Base-by-base conservation (phyloP, 64 coral and sea anemone genomes). In the Porites australiensis region DNA sequence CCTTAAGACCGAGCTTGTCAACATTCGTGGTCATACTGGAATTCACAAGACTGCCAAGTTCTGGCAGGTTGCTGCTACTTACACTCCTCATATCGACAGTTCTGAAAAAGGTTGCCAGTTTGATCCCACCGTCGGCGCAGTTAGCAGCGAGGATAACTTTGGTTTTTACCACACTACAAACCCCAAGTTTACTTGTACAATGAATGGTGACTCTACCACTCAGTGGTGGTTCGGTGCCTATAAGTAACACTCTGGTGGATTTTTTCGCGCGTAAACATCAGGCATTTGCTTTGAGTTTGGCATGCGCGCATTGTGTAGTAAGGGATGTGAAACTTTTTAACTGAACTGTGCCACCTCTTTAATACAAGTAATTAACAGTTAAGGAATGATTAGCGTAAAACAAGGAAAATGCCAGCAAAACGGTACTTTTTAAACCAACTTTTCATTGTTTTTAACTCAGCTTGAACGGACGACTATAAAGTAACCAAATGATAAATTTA, bases 201-300 rank as follows among this genome's bases (percentile, higher is more conserved):
- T 37, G 53, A 45, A 67, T 23, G 88, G 69, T 2, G 20, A 80
- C 50, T 66, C 74, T 16, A 90, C 88, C 49, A 80, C 88, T 6
- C 73, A 90, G 88, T 90, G 88, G 88, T 90, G 88, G 88, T 79
- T 90, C 13, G 88, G 88, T 16, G 88, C 75, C 51, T 77, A 90
- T 44, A 14, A 79, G 75, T 79, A 86, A n/a, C 2, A 8, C 71
- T 14, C 45, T 72, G 44, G 15, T 13, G 9, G 11, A 37, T 37
- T 37, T 0, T 37, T 37, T 55, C 11, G 53, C 11, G 53, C 53
- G 53, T 55, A 55, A 55, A 37, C 27, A 37, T 1, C 1, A 37
- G 27, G 27, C 27, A 37, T 0, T 37, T 37, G 1, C 27, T 37
- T 37, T 37, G 27, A 37, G 27, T 37, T 37, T 37, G 27, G 27